These are phyloP conservation scores for Temnothorax rugatulus DNA, from an alignment of 2,888 invertebrate genomes.

Conservation along the genomic window DNA sequence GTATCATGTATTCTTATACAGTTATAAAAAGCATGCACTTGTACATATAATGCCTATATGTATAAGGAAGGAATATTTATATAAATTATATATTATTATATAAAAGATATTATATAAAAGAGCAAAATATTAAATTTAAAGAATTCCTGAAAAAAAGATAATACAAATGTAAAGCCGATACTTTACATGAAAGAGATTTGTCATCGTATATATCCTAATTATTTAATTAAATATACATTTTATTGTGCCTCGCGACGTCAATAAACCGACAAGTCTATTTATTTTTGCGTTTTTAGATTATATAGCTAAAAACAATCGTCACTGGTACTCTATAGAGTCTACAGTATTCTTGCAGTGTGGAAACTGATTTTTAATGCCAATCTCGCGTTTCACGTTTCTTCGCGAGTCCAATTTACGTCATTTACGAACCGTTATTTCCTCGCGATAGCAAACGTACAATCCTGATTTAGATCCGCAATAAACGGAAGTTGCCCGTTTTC, in stretches of 20 bases:
- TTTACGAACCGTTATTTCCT: background rate
- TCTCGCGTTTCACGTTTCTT: background rate
- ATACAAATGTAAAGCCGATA: background rate
- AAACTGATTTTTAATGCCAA: background rate
- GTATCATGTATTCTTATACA: background rate
- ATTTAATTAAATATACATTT: background rate
- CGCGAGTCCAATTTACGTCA: background rate
- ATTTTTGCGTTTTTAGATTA: background rate
- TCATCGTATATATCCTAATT: background rate
- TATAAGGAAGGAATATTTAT: background rate
- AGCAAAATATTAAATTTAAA: background rate
- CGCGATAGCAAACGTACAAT: background rate
- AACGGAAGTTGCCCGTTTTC: slow-evolving; percentile 26
- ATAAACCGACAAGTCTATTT: background rate
- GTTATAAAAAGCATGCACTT: background rate
- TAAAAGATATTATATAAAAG: background rate
- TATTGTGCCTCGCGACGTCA: background rate
- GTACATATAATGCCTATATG: background rate
- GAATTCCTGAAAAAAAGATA: background rate
- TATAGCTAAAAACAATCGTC: background rate
- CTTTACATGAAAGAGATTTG: background rate
- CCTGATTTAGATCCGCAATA: slow-evolving; percentile 7
- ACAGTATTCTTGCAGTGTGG: background rate
- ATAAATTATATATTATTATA: background rate
- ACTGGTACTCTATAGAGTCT: background rate